Conservation (phyloP, 2,797 vertebrate genomes). For the Spheniscus humboldti region DNA sequence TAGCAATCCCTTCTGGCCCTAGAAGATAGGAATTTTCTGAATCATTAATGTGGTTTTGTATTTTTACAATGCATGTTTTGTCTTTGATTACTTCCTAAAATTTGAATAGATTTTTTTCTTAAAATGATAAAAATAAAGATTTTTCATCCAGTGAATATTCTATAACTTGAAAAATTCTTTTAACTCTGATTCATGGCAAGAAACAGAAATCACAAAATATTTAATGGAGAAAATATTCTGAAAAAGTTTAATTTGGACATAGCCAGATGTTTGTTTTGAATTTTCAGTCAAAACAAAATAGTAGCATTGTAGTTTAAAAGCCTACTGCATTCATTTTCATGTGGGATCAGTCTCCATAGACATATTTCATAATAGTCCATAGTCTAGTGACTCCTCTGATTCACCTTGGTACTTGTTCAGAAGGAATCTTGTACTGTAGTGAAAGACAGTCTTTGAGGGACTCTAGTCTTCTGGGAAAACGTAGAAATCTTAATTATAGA, state of each 20-base stretch:
- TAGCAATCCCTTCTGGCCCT: not conserved
- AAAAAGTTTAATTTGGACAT: not conserved
- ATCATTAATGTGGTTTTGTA: not conserved
- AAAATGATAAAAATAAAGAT: not conserved
- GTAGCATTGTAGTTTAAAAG: not conserved
- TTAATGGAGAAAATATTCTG: not conserved
- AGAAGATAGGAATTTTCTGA: not conserved
- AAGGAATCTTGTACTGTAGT: not conserved
- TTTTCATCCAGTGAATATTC: not conserved
- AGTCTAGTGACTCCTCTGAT: not conserved
- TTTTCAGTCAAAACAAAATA: not conserved
- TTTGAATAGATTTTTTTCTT: not conserved
- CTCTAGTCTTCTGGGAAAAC: not conserved
- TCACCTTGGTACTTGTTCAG: not conserved
- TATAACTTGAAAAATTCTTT: not conserved
- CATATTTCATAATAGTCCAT: not conserved
- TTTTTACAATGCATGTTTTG: not conserved
- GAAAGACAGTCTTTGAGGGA: not conserved
- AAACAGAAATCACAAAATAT: not conserved
- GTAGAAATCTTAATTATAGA: not conserved
- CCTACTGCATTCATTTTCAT: not conserved
- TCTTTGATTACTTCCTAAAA: not conserved
- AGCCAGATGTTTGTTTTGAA: not conserved
- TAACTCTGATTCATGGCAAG: not conserved
- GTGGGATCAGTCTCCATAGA: not conserved